Percentiles rank a stretch among this genome's conserved stretches.
Conservation (phyloP, 2,888 invertebrate species). For the Trichogramma evanescens region DNA sequence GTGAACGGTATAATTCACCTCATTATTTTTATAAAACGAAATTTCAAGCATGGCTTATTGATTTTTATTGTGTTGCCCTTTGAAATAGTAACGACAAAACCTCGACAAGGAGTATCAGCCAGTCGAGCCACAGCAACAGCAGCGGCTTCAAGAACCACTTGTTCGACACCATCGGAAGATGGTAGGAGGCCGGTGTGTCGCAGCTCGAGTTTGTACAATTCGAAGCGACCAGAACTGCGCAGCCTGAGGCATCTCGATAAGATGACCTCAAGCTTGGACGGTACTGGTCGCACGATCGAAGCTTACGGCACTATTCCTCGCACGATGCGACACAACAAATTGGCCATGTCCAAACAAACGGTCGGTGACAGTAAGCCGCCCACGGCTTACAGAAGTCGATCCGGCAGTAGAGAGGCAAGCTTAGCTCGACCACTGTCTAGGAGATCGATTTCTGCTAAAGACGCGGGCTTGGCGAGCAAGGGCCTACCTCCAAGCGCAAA, state of each 20-base stretch:
- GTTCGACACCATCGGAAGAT: constrained; percentile 38
- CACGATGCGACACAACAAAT: constrained; percentile 50
- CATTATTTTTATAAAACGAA: neutral
- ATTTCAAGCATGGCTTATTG: neutral
- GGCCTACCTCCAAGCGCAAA: constrained; percentile 47
- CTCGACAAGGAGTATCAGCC: constrained; percentile 4
- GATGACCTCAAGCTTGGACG: constrained; percentile 42
- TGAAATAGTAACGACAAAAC: constrained; percentile 5
- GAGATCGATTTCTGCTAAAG: constrained; percentile 24
- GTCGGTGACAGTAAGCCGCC: constrained; percentile 55
- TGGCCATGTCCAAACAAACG: constrained; percentile 20
- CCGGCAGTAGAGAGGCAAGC: constrained; percentile 49
- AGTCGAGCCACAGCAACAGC: constrained; percentile 18
- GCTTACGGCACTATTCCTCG: constrained; percentile 75
- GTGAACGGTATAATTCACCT: constrained; percentile 14
- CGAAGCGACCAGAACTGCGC: constrained; percentile 22
- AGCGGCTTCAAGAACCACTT: constrained; percentile 28
- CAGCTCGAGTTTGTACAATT: constrained; percentile 8
- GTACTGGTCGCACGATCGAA: constrained; percentile 50
- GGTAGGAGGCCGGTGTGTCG: constrained; percentile 26
- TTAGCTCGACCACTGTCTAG: constrained; percentile 42
- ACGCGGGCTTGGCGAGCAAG: constrained; percentile 36
- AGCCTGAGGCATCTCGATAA: constrained; percentile 25
- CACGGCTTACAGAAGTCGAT: constrained; percentile 43
- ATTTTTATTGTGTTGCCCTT: neutral